Percentiles rank a stretch among this genome's conserved stretches.
phyloP scores from a whole-genome alignment of 2,888 invertebrate genomes.

The Diarsia rubi region DNA sequence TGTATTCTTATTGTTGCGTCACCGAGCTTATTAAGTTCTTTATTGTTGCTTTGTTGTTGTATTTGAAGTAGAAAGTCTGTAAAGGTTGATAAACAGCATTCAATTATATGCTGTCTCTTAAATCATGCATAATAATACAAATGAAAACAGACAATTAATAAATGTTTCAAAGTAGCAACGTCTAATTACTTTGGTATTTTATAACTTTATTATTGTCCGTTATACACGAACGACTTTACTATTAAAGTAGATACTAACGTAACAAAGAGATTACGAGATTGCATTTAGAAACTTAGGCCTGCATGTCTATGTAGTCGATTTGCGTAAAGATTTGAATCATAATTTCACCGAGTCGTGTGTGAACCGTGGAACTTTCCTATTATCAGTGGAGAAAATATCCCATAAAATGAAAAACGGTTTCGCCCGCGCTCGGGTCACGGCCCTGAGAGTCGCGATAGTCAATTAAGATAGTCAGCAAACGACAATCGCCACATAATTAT shows the following conservation, averaged over 20 bases:
- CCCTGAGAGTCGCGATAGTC: conserved; percentile 86
- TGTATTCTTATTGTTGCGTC: conserved; percentile 44
- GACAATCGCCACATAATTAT: conserved; percentile 89
- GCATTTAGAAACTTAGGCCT: conserved; percentile 46
- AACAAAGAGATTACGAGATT: conserved; percentile 49
- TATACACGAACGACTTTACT: conserved; percentile 39
- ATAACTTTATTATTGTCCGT: conserved; percentile 32
- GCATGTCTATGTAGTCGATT: conserved; percentile 61
- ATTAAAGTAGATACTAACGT: conserved; percentile 21
- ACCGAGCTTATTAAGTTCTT: conserved; percentile 43
- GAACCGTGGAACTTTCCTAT: conserved; percentile 78
- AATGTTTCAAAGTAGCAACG: conserved; percentile 23
- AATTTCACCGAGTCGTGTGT: conserved; percentile 68
- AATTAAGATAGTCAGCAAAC: conserved; percentile 87
- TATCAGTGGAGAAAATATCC: conserved; percentile 84
- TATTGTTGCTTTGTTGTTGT: conserved; percentile 46
- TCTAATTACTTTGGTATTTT: conserved; percentile 43
- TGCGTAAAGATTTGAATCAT: conserved; percentile 67
- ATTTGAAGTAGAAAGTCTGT: conserved; percentile 48
- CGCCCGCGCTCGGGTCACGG: conserved; percentile 87
- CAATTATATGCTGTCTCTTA: conserved; percentile 36
- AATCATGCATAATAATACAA: conserved; percentile 21
- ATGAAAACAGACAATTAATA: conserved; percentile 27
- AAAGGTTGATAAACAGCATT: conserved; percentile 45
- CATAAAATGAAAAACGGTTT: conserved; percentile 88